phyloP scores from a whole-genome alignment of 2,113 vertebrate species.

The Protobothrops flavoviridis region DNA sequence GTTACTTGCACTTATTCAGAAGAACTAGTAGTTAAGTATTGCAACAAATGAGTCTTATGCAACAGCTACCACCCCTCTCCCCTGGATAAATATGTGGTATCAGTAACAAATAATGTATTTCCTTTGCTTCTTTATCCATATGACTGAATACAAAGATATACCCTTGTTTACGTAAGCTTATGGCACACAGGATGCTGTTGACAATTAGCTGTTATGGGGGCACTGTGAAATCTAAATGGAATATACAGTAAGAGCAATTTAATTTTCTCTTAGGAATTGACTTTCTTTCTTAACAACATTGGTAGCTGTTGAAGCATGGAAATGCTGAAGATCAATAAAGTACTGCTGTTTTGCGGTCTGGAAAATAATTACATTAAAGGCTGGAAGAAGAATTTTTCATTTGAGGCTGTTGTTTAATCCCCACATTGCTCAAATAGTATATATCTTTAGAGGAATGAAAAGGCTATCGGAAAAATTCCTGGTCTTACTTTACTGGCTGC shows the following conservation, averaged over 20 bases:
- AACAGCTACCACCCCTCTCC: no score
- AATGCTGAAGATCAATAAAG: neutral
- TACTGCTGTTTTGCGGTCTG: neutral
- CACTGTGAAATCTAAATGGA: neutral
- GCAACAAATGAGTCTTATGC: neutral
- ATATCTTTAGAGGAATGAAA: fast-evolving
- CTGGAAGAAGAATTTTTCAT: fast-evolving
- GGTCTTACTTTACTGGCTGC: conserved; percentile 29
- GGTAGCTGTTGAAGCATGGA: neutral
- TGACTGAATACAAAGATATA: neutral
- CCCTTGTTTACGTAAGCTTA: neutral
- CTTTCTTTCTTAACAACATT: neutral
- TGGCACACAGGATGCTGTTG: conserved; percentile 13
- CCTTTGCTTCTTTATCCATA: fast-evolving
- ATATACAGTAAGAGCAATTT: neutral
- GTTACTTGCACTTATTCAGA: neutral
- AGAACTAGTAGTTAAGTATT: neutral
- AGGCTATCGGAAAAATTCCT: neutral
- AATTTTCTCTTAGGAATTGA: neutral
- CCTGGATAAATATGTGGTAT: neutral
- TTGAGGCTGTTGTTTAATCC: neutral
- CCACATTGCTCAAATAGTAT: neutral
- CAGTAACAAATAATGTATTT: fast-evolving
- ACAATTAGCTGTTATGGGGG: neutral
- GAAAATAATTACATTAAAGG: neutral